Evolutionary conservation across 2,888 invertebrate genomes (phyloP), one percentile per base, ranked within the genome.

Genomic region (Halocaridina rubra): DNA sequence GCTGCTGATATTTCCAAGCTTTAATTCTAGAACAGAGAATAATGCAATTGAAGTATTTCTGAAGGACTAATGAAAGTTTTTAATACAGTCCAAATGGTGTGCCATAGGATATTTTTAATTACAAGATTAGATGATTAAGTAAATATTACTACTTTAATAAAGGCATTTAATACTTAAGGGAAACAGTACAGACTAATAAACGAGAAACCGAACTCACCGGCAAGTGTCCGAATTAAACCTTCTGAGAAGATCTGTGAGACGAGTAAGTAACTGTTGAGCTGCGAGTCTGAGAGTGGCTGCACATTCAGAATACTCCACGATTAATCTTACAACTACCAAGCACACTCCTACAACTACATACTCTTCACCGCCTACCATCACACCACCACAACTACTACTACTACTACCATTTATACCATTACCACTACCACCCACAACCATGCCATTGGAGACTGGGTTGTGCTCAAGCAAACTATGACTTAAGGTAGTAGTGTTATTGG

Each of bases 221-320:
- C 88, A 88, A 7, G 88, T 86, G 57, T 92, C 90, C 2, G 92
- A 92, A 89, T 92, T 93, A 89, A 93, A 93, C 78, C 90, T 90
- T 91, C 92, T 79, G 8, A 88, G 74, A 33, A 89, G 76, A 64
- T 85, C 81, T 19, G 80, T 76, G 16, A 88, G 86, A 19, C 85
- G 71, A 3, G 84, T 81, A 13, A 84, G 86, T 16, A 88, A 75
- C 75, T 84, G 85, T 19, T 84, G 84, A 16, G 88, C 84, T 29
- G 88, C 88, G 22, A 86, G 39, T n/a, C 80, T 64, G 16, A 88
- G 71, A 0, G 88, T 88, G 24, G 86, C 30, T 16, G 88, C 88
- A 75, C 88, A 88, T 71, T 86, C 88, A n/a, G 84, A 75, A 53
- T 88, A 88, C 71, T 86, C 88, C 74, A 88, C 86, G 19, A 88